Evolutionary conservation across 2,113 vertebrate genomes (phyloP).

Genomic region (Cairina moschata): DNA sequence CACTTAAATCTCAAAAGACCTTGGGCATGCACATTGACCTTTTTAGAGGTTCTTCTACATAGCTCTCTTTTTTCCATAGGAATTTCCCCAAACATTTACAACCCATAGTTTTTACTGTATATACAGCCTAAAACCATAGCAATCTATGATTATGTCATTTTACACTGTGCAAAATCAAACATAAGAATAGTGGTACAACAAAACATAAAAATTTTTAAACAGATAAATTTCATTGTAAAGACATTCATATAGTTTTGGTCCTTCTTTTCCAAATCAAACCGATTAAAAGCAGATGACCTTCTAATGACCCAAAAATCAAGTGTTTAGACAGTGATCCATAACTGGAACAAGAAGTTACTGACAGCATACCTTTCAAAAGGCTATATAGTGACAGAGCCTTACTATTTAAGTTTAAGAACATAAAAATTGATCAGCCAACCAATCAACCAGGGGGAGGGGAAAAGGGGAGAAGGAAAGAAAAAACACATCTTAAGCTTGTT

Average conservation of each 20-base stretch:
- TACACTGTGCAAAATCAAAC: slow-evolving; percentile 99
- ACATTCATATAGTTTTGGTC: slow-evolving; percentile 91
- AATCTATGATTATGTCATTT: slow-evolving; percentile 97
- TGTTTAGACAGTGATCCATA: slow-evolving; percentile 69
- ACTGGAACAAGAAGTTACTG: slow-evolving; percentile 48
- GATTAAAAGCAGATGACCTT: slow-evolving; percentile 75
- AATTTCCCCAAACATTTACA: slow-evolving; percentile 94
- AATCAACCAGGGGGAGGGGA: background rate
- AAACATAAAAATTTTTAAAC: slow-evolving; percentile 72
- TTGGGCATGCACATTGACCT: slow-evolving; percentile 91
- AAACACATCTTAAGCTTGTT: slow-evolving; percentile 26
- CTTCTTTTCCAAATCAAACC: slow-evolving; percentile 85
- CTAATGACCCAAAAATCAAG: slow-evolving; percentile 58
- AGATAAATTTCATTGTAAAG: slow-evolving; percentile 79
- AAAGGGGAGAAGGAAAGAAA: background rate
- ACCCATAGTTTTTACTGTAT: slow-evolving; percentile 95
- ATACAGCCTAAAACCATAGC: slow-evolving; percentile 96
- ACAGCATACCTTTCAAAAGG: slow-evolving; percentile 64
- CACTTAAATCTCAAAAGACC: slow-evolving; percentile 91
- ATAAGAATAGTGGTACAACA: slow-evolving; percentile 87
- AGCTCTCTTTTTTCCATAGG: slow-evolving; percentile 95
- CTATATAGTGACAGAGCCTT: slow-evolving; percentile 51
- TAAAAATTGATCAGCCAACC: slow-evolving; percentile 56
- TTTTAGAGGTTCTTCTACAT: slow-evolving; percentile 89
- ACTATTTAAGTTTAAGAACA: slow-evolving; percentile 35